Base-by-base conservation (phyloP, 2,888 invertebrate species). In the Saturnia japonica region DNA sequence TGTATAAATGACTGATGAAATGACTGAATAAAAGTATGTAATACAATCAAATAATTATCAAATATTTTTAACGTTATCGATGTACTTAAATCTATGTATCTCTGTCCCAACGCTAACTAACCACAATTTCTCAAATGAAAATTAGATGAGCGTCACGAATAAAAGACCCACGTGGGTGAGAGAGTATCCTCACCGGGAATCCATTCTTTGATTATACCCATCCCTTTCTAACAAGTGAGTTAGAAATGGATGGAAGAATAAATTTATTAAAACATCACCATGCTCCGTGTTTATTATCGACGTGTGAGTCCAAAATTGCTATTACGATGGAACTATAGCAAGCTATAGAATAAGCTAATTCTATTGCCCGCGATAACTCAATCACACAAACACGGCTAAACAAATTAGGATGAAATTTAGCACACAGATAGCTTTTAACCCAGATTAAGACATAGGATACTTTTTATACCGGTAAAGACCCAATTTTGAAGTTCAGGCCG, bases 91-190 rank as follows among this genome's bases (percentile, higher is more conserved):
- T 73, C 70, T 74, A 76, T 75, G 74, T 69, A 57, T 74, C 47
- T 70, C 57, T 70, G 14, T 72, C 57, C 69, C 82, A 80, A 11
- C 83, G 73, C 81, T 83, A 85, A 14, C 43, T 66, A 73, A 75
- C 76, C 81, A 82, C 80, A 84, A 84, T 82, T 82, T 82, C 82
- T 81, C 79, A 85, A 77, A 84, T 86, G 83, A 86, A 86, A 87
- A 88, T 88, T 84, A 84, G 85, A 86, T 80, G 87, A 86, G 84
- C 88, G 85, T 88, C 85, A 86, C 89, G 85, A 89, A 90, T 87
- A 87, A 6, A 34, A 34, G 81, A 81, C 80, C 83, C 80, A 74
- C 77, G 75, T 79, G 78, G 78, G 76, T 78, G 78, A 79, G 79
- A 76, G 79, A 70, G 76, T 76, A 76, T 77, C 78, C 77, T 78